Evolutionary conservation across 2,797 vertebrate genomes (phyloP).

Genomic region (Myotis vivesi): DNA sequence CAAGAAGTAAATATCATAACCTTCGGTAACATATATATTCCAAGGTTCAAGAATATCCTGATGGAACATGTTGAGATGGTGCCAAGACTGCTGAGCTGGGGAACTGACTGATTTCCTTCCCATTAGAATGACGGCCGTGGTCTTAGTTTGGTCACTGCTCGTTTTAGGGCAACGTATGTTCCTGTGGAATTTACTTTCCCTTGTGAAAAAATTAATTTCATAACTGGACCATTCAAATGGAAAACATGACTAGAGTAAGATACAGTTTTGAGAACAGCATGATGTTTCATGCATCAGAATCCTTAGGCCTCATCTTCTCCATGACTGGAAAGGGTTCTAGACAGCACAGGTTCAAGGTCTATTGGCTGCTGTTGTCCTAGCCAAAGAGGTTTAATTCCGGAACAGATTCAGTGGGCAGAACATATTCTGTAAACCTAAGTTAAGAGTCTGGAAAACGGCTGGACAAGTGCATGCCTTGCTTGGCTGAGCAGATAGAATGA

Average conservation of each 20-base stretch:
- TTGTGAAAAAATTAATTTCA: conserved; percentile 2
- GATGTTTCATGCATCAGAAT: background rate
- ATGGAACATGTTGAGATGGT: background rate
- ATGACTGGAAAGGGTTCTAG: background rate
- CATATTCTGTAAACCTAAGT: conserved; percentile 1
- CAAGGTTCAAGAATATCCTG: background rate
- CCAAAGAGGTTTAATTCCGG: background rate
- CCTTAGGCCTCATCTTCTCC: background rate
- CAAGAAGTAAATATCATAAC: background rate
- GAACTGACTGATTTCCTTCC: background rate
- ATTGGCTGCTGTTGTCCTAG: background rate
- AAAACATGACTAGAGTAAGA: background rate
- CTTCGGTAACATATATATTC: background rate
- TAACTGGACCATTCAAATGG: background rate
- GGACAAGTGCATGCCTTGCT: conserved; percentile 3
- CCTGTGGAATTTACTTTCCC: background rate
- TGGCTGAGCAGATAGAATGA: conserved; percentile 42
- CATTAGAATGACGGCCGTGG: background rate
- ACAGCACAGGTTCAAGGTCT: background rate
- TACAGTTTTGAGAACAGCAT: background rate
- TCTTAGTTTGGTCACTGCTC: background rate
- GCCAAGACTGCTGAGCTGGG: background rate
- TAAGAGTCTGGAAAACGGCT: conserved; percentile 4
- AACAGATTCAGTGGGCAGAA: conserved; percentile 28
- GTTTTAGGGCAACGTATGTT: background rate